Evolutionary conservation across 2,113 vertebrate species (phyloP).

Genomic region (Ursus arctos): DNA sequence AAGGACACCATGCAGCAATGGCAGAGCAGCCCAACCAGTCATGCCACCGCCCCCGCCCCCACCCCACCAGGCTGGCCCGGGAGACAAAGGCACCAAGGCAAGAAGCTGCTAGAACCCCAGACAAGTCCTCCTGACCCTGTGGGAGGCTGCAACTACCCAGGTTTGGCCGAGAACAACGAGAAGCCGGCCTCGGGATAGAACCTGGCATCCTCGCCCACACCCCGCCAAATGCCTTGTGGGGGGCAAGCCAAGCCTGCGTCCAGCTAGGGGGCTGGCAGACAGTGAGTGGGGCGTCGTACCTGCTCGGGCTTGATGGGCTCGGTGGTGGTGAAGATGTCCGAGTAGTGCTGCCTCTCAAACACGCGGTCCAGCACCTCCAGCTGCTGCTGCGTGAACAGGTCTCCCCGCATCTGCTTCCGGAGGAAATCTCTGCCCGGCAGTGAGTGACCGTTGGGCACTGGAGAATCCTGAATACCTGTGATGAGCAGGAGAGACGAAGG

Average conservation of each 20-base stretch:
- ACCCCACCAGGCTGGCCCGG: background rate
- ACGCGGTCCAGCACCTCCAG: constrained; percentile 99
- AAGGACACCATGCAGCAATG: background rate
- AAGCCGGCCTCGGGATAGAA: background rate
- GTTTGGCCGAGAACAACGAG: background rate
- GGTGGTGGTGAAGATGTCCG: constrained; percentile 95
- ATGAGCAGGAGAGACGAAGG: constrained; percentile 74
- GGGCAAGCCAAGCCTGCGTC: background rate
- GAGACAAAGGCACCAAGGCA: background rate
- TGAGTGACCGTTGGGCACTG: constrained; percentile 97
- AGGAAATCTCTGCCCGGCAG: constrained; percentile 98
- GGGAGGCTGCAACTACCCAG: background rate
- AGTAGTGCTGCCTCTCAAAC: constrained; percentile 97
- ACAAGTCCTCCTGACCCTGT: background rate
- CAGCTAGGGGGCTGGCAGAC: rapidly evolving
- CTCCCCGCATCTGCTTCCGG: constrained; percentile 99
- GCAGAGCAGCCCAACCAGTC: background rate
- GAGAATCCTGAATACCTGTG: constrained; percentile 96
- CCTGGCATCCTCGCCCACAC: background rate
- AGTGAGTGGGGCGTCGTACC: constrained; percentile 88
- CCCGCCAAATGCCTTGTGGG: background rate
- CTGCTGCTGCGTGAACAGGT: constrained; percentile 98
- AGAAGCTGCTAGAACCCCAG: background rate
- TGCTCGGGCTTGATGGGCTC: constrained; percentile 98
- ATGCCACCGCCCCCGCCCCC: background rate